Evolutionary conservation across 2,888 invertebrate species (phyloP).

Genomic region (Balanococcus diminutus): DNA sequence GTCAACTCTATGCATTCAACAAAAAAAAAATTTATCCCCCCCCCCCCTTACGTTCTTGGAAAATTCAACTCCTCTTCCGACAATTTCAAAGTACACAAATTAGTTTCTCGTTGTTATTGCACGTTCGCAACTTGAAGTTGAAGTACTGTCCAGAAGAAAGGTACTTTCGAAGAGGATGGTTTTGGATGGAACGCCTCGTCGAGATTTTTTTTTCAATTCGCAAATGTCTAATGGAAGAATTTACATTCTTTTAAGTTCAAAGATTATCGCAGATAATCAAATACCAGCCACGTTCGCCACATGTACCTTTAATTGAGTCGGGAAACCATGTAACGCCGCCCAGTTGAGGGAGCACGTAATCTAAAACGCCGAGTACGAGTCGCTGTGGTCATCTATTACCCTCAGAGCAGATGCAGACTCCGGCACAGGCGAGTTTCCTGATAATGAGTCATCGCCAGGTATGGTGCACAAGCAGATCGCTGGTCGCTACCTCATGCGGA

Average conservation of each 20-base stretch:
- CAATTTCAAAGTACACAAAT: no score
- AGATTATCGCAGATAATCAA: constrained; percentile 19
- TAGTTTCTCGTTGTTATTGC: no score
- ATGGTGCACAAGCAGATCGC: background rate
- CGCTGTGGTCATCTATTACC: background rate
- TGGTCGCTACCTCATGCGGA: background rate
- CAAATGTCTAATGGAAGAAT: background rate
- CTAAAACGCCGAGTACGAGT: background rate
- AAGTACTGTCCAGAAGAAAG: no score
- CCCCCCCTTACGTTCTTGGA: no score
- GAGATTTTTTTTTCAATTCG: background rate
- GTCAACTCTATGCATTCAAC: no score
- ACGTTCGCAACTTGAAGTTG: no score
- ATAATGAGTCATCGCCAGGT: background rate
- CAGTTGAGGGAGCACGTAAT: constrained; percentile 1
- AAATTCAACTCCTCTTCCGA: no score
- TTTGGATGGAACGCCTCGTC: background rate
- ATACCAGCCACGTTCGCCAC: background rate
- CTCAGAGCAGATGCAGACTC: background rate
- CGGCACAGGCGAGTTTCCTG: background rate
- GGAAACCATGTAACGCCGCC: background rate
- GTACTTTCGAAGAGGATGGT: background rate
- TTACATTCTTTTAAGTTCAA: background rate
- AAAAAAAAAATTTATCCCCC: no score
- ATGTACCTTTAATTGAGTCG: background rate